Evolutionary conservation across 2,797 vertebrate species (phyloP), one percentile per base, ranked within the genome.

Genomic region (Limosa lapponica): DNA sequence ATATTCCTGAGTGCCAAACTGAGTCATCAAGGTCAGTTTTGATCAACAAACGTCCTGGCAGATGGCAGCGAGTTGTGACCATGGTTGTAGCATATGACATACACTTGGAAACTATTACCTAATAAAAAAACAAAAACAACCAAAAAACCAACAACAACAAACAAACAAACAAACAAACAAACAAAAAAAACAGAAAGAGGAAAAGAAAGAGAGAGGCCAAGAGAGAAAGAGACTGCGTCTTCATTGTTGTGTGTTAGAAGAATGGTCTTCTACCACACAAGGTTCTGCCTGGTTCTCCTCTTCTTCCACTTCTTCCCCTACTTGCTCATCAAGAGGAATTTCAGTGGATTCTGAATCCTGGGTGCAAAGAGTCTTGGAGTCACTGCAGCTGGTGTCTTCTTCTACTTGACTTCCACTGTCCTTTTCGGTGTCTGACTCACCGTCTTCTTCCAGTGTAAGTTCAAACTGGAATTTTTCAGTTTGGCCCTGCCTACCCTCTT

Each of bases 401-500:
- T 99, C 99, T 43, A 99, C 99, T 95, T 99, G 99, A 98, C 99
- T 99, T 85, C 99, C 99, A 85, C 99, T 99, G 98, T 99, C 99
- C 95, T 99, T 99, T 96, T 99, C 99, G 0, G 99, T 99, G 97
- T 99, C 99, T 7, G 99, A 99, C 97, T 99, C 99, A 3, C 99
- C 99, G 0, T 99, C 99, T 98, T 99, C 99, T 96, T 99, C 99
- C 92, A 99, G 97, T 23, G 99, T 99, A 89, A 99, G 98, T 97
- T 99, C 99, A 93, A 99, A 99, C 96, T 99, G 99, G 98, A 99
- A 99, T 98, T 99, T 99, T 96, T 99, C 99, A 36, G 98, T 98
- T 87, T 99, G 99, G 20, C 99, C 98, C 88, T 98, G 98, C 43
- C 98, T 98, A 92, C 99, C 98, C 27, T 99, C 99, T 72, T 99